Evolutionary conservation across 2,113 vertebrate species (phyloP).

Genomic region (Muscicapa adusta): DNA sequence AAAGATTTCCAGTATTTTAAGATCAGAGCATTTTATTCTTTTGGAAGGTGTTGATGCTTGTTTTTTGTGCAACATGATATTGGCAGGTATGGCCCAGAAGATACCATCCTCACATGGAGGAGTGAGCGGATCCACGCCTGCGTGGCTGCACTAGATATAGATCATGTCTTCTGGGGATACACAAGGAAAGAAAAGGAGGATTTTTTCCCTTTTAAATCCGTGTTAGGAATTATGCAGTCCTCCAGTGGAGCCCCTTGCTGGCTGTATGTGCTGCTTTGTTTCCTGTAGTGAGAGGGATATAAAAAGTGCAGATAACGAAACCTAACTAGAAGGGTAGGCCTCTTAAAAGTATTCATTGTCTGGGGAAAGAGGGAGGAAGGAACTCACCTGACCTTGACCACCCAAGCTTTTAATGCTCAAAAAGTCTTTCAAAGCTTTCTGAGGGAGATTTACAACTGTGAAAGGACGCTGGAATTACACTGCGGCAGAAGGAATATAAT

Average conservation of each 20-base stretch:
- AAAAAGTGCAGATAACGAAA: conserved; percentile 59
- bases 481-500: neutral
- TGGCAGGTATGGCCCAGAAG: neutral
- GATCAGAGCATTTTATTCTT: neutral
- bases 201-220: conserved; percentile 11
- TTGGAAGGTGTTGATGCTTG: neutral
- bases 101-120: accelerated
- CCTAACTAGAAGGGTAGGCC: conserved; percentile 46
- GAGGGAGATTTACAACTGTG: conserved; percentile 39
- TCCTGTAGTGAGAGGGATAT: conserved; percentile 18
- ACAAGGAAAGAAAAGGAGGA: neutral
- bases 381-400: conserved; percentile 60
- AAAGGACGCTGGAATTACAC: conserved; percentile 25
- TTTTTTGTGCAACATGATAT: neutral
- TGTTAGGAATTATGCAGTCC: neutral
- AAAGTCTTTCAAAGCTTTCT: conserved; percentile 52
- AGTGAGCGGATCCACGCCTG: neutral
- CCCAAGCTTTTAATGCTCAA: conserved; percentile 54
- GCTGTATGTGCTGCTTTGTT: conserved; percentile 23
- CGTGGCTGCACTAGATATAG: neutral
- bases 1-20: neutral
- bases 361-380: conserved; percentile 54
- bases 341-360: conserved; percentile 58
- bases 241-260: neutral
- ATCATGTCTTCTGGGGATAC: neutral